These are phyloP conservation scores for Eulemur rubriventer DNA, from an alignment of 2,797 vertebrate genomes.

Conservation along the genomic window DNA sequence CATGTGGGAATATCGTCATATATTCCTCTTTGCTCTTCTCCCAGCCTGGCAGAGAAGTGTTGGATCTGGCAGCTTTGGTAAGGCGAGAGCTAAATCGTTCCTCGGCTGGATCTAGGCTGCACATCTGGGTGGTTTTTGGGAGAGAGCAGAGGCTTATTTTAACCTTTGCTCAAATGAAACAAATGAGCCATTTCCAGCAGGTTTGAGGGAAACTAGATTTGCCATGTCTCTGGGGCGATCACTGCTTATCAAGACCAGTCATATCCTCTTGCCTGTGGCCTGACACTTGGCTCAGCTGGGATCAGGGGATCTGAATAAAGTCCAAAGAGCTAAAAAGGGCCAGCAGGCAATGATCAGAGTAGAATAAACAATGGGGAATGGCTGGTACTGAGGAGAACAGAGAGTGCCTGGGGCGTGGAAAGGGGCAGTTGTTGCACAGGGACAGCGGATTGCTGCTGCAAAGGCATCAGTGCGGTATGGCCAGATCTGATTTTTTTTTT, in stretches of 20 bases:
- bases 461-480: not conserved
- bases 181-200: not conserved
- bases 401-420: rapidly evolving
- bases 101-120: not conserved
- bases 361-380: not conserved
- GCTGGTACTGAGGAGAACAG: not conserved
- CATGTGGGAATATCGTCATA: not conserved
- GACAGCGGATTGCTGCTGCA: not conserved
- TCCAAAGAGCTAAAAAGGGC: not conserved
- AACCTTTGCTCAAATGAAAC: not conserved
- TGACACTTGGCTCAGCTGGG: not conserved
- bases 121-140: not conserved
- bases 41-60: not conserved
- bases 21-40: not conserved
- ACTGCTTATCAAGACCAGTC: not conserved
- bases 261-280: not conserved
- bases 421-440: not conserved
- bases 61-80: not conserved
- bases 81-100: not conserved
- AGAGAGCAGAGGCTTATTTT: not conserved
- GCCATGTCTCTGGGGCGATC: not conserved
- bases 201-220: not conserved
- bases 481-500: not conserved
- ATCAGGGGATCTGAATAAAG: not conserved
- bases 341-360: not conserved